Percentiles rank a stretch among this genome's conserved stretches.
phyloP scores from a whole-genome alignment of 2,888 invertebrate genomes.

The Kryphioiulus occultus region DNA sequence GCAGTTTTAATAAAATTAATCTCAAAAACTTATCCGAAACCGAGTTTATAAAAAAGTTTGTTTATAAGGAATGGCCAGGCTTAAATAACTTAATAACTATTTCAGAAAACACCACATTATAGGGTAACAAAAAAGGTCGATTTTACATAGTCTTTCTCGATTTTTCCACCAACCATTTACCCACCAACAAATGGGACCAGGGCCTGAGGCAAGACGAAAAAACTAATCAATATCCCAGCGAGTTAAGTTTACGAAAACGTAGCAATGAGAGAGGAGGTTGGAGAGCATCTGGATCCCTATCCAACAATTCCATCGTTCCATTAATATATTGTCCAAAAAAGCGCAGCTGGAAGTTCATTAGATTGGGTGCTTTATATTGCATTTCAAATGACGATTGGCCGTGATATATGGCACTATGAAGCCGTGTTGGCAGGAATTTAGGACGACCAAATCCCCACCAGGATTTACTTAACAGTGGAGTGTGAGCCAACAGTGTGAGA shows the following conservation, averaged over 20 bases:
- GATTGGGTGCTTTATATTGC: conserved; percentile 42
- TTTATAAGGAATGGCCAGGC: too few species aligned
- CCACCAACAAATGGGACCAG: background rate
- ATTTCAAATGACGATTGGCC: conserved; percentile 18
- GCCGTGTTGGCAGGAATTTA: conserved; percentile 44
- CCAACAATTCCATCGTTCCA: background rate
- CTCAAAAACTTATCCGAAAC: too few species aligned
- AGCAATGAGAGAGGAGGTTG: background rate
- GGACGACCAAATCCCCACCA: conserved; percentile 24
- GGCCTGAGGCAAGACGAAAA: background rate
- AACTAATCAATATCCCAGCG: background rate
- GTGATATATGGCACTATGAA: conserved; percentile 31
- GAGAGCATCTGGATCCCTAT: conserved; percentile 25
- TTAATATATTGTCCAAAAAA: conserved; percentile 29
- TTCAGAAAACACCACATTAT: too few species aligned
- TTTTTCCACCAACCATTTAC: background rate
- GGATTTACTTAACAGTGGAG: conserved; percentile 41
- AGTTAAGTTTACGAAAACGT: background rate
- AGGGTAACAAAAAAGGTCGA: too few species aligned
- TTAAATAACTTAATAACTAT: too few species aligned
- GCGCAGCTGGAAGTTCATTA: conserved; percentile 45
- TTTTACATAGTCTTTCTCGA: too few species aligned
- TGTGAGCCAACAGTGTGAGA: background rate
- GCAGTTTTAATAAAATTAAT: too few species aligned
- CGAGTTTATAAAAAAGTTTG: too few species aligned